Base-by-base conservation (phyloP, 2,888 invertebrate species). In the Torymus tubicola region DNA sequence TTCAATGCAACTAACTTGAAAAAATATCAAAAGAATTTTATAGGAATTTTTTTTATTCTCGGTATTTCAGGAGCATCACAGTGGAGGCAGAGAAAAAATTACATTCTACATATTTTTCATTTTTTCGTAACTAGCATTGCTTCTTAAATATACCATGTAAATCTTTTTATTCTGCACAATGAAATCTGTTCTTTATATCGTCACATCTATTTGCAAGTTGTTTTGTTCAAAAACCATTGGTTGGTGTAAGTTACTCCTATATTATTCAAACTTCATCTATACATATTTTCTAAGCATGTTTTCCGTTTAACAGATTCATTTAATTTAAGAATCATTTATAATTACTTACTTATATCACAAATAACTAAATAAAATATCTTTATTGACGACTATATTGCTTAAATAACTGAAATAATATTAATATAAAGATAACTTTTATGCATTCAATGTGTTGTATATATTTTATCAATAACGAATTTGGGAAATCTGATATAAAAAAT, bases 91-190 rank as follows among this genome's bases (percentile, higher is more conserved):
- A 87, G 85, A 87, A 85, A 67, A 79, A 81, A 58, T 78, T 83
- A 13, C 82, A 85, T 70, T 86, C 82, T 84, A 83, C 84, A 79
- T 82, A 87, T 68, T 84, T 87, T 72, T 86, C 86, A 73, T 86
- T 85, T 76, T 85, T 86, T 74, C 85, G 85, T 58, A 85, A 84
- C 75, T 87, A 86, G 76, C 81, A 64, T 24, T 70, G 70, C 70
- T 76, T 82, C 58, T 52, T 71, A 60, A 21, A 78, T 68, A 50
- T 57, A 21, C 11, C 53, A 65, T 61, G 52, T 60, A 18, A 52
- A 61, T 4, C 0, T 16, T 72, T 73, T 72, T 13, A 69, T 73
- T 31, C 24, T 57, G 58, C 73, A 70, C 77, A 21, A 31, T 61
- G 61, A 60, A 70, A 60, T 69, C 53, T 61, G 13, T 70, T 55